Percentiles rank a stretch among this genome's conserved stretches.
Conservation (phyloP, 2,113 vertebrate genomes). For the Plecotus auritus region DNA sequence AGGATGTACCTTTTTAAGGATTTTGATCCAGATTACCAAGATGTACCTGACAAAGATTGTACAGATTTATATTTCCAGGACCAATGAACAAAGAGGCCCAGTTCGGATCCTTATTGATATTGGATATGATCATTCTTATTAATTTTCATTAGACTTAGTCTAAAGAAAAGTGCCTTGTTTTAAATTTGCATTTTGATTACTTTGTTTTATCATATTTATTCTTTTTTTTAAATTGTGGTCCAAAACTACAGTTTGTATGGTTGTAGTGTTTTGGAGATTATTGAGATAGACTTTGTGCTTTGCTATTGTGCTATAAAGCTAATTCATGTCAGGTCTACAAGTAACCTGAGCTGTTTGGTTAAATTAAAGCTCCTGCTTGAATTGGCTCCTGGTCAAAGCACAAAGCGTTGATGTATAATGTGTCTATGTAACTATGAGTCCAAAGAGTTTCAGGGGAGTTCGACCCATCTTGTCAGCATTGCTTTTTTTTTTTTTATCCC, state of each 20-base stretch:
- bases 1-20: slow-evolving; percentile 2
- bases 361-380: slow-evolving; percentile 2
- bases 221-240: background rate
- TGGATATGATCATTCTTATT: background rate
- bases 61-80: background rate
- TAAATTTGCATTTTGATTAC: slow-evolving; percentile 42
- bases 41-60: background rate
- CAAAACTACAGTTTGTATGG: background rate
- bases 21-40: slow-evolving; percentile 13
- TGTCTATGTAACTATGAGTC: background rate
- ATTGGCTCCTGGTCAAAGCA: slow-evolving; percentile 21
- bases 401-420: background rate
- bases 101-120: background rate
- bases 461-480: slow-evolving; percentile 7
- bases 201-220: slow-evolving; percentile 16
- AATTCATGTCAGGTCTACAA: background rate
- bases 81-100: background rate
- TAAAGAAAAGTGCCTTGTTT: slow-evolving; percentile 8
- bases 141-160: slow-evolving; percentile 40
- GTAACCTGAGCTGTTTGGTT: background rate
- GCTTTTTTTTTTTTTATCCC: background rate
- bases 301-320: background rate
- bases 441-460: slow-evolving; percentile 23
- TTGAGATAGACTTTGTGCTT: background rate
- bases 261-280: slow-evolving; percentile 25